phyloP scores from a whole-genome alignment of 53 echinoderm and acorn worm genomes.

The Crossaster papposus region DNA sequence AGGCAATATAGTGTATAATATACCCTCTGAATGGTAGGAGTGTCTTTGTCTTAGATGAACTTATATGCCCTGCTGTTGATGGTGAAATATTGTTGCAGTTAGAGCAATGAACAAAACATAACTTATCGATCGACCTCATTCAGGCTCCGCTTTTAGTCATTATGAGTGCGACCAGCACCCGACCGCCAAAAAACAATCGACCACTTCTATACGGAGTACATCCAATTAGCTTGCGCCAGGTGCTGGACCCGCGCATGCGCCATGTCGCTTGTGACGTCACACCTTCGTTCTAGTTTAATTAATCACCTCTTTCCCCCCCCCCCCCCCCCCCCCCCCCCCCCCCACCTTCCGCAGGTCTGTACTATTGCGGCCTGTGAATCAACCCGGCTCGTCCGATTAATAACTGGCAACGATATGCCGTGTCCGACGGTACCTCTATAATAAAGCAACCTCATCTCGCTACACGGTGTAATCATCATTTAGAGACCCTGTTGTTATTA shows the following conservation, averaged over 20 bases:
- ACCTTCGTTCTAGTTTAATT: constrained; percentile 32
- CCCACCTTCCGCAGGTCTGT: too few relatives aligned
- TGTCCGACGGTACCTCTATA: background rate
- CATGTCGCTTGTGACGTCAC: constrained; percentile 21
- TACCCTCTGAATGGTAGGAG: too few relatives aligned
- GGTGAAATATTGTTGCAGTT: background rate
- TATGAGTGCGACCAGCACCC: background rate
- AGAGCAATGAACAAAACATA: background rate
- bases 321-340: too few relatives aligned
- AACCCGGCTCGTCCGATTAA: constrained; percentile 25
- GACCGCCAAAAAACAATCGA: constrained; percentile 27
- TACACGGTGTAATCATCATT: background rate
- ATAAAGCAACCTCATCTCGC: background rate
- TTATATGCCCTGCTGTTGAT: too few relatives aligned
- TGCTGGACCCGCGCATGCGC: constrained; percentile 46
- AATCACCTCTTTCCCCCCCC: too few relatives aligned
- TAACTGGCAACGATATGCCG: background rate
- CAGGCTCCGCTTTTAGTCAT: background rate
- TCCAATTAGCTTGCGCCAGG: constrained; percentile 45
- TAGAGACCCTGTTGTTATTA: background rate
- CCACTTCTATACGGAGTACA: background rate
- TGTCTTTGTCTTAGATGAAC: too few relatives aligned
- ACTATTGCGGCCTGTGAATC: background rate
- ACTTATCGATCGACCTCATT: constrained; percentile 25
- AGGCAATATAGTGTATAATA: too few relatives aligned